These are phyloP conservation scores for Charina bottae DNA, from an alignment of 2,113 vertebrate genomes.

Conservation along the genomic window DNA sequence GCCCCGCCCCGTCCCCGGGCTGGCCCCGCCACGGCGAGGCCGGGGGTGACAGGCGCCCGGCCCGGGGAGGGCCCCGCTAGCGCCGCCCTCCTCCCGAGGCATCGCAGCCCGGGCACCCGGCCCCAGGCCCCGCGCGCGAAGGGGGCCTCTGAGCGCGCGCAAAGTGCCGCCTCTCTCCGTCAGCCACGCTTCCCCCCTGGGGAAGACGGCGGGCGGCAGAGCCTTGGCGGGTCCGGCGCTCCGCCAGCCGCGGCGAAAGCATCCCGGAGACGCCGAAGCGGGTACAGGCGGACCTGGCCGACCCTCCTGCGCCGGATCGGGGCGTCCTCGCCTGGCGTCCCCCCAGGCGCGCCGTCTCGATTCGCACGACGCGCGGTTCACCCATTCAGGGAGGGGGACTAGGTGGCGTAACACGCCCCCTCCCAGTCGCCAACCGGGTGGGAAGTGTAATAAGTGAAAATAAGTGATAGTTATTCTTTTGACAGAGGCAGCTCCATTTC, in stretches of 20 bases:
- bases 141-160: neutral
- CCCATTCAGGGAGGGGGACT: neutral
- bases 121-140: neutral
- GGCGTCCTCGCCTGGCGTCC: neutral
- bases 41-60: no score
- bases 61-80: no score
- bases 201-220: no score
- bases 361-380: neutral
- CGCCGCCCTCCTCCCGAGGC: neutral
- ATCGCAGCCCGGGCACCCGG: neutral
- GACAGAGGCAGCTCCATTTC: no score
- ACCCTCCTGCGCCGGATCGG: neutral
- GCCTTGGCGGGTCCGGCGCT: no score
- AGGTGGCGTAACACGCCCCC: neutral
- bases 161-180: neutral
- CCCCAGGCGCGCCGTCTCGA: neutral
- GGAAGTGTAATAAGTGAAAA: no score
- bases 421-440: no score
- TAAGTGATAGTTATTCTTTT: no score
- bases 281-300: neutral
- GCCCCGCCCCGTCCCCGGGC: neutral
- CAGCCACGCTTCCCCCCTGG: neutral
- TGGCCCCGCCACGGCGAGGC: no score
- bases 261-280: neutral
- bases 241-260: neutral